Conservation (phyloP, 2,888 invertebrate genomes). For the Pristionchus exspectatus region DNA sequence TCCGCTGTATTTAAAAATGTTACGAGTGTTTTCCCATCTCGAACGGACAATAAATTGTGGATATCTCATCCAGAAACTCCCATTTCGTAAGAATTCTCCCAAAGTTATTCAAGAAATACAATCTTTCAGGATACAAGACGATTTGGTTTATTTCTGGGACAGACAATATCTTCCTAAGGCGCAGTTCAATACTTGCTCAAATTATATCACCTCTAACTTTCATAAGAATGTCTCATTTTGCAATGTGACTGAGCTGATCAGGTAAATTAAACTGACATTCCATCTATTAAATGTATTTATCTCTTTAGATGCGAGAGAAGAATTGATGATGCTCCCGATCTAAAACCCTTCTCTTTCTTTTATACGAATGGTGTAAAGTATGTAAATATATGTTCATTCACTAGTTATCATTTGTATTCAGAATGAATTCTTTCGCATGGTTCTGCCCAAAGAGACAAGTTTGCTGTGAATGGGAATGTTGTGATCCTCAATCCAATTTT, state of each 20-base stretch:
- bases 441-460: background rate
- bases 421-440: background rate
- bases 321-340: background rate
- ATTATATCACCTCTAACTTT: background rate
- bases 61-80: background rate
- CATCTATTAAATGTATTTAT: background rate
- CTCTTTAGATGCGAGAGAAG: background rate
- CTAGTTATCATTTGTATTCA: background rate
- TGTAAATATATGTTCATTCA: background rate
- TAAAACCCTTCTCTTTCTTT: background rate
- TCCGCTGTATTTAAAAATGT: background rate
- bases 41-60: background rate
- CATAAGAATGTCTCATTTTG: background rate
- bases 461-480: slow-evolving; percentile 14
- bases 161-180: background rate
- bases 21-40: background rate
- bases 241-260: background rate
- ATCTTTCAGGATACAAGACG: background rate
- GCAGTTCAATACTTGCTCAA: background rate
- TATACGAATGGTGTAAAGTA: background rate
- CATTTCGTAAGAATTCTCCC: background rate
- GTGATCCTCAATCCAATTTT: background rate
- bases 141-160: slow-evolving; percentile 20
- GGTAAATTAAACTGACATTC: background rate
- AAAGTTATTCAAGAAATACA: background rate